phyloP scores from a whole-genome alignment of 2,113 vertebrate species.

The Hyperoodon ampullatus region DNA sequence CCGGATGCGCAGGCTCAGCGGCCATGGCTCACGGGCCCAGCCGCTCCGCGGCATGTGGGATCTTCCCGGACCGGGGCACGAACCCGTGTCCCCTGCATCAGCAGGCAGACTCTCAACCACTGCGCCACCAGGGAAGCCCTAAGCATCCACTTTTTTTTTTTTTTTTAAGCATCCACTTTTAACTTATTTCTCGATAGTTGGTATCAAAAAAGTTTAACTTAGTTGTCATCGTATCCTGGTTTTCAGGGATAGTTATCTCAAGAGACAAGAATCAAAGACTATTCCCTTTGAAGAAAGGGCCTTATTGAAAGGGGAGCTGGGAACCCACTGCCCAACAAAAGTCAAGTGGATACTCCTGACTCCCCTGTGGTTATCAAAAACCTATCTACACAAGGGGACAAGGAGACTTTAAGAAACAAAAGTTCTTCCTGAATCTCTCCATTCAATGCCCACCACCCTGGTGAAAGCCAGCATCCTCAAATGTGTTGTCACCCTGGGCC shows the following conservation, averaged over 20 bases:
- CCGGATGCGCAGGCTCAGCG: no score
- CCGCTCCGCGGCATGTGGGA: no score
- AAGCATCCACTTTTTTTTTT: conserved; percentile 25
- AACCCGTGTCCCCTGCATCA: no score
- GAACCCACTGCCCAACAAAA: not conserved
- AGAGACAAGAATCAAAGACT: not conserved
- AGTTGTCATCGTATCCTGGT: not conserved
- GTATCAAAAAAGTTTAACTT: not conserved
- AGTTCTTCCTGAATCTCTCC: not conserved
- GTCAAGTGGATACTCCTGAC: not conserved
- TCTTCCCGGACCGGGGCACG: no score
- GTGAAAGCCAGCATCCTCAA: not conserved
- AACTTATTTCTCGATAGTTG: conserved; percentile 15
- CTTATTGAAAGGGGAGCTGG: not conserved
- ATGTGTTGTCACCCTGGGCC: no score
- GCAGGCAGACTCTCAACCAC: no score
- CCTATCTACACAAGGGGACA: not conserved
- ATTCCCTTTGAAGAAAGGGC: not conserved
- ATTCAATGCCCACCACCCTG: not conserved
- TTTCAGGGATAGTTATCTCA: conserved; percentile 31
- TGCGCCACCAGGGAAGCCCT: no score
- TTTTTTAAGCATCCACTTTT: conserved; percentile 17
- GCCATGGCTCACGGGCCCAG: no score
- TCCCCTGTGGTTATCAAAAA: not conserved
- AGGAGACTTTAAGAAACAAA: not conserved